Evolutionary conservation across 2,797 vertebrate genomes (phyloP), one percentile per base, ranked within the genome.

Genomic region (Antennarius maculatus): DNA sequence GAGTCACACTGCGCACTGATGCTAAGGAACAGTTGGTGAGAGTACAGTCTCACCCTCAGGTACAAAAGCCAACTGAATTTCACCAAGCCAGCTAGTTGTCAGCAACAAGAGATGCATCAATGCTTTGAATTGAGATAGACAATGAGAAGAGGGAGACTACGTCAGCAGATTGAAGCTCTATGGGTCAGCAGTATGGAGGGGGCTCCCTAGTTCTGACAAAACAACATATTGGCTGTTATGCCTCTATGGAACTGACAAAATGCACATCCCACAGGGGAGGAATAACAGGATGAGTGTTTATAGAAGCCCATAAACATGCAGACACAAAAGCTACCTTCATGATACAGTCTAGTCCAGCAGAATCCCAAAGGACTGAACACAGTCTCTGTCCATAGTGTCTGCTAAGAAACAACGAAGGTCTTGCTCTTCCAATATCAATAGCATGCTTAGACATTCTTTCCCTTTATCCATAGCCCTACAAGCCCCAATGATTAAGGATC

Each of bases 61-160:
- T 50, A 66, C 17, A 61, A 54, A 80, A 71, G 45, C 31, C 1
- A 46, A 67, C 29, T 1, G 64, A 61, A 67, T 71, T 47, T 71
- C 57, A 75, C 51, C 39, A 31, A 62, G 41, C 45, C 51, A 56
- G 53, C 31, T 62, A 42, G 43, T 52, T 42, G 17, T 75, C 64
- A 66, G 71, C 42, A 49, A 57, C 41, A 69, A 14, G 51, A 71
- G 74, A 50, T 76, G 77, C 77, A 81, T 85, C 65, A 41, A 50
- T 62, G 53, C 54, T 66, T 77, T 43, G 15, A 64, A 62, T 53
- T 61, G 46, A 64, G 59, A 55, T 34, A 80, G 71, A 77, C 56
- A 51, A 71, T 54, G 49, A 74, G 27, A 53, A 50, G 43, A 61
- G 29, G 16, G 7, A 61, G 61, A 50, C 55, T 45, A 48, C 54